Evolutionary conservation across 2,888 invertebrate species (phyloP).

Genomic region (Falcaria lacertinaria): DNA sequence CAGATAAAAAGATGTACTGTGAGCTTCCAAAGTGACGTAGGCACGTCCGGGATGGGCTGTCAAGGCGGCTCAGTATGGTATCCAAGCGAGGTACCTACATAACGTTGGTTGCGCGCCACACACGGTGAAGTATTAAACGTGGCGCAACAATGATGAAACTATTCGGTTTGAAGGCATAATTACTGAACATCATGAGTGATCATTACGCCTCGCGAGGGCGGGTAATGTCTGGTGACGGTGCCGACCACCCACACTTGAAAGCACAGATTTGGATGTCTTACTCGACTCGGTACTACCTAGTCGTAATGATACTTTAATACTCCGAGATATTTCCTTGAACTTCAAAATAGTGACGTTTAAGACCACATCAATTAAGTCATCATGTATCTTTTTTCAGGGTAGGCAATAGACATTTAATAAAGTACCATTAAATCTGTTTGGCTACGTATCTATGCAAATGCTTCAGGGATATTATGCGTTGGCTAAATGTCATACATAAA

Average conservation of each 20-base stretch:
- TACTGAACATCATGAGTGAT: constrained; percentile 58
- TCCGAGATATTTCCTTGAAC: too few relatives aligned
- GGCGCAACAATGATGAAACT: constrained; percentile 58
- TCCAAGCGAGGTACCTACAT: constrained; percentile 1
- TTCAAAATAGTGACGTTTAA: too few relatives aligned
- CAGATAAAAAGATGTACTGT: constrained; percentile 5
- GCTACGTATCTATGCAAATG: too few relatives aligned
- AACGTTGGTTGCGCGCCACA: constrained; percentile 44
- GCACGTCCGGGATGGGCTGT: constrained; percentile 9
- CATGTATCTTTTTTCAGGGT: too few relatives aligned
- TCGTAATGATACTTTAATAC: too few relatives aligned
- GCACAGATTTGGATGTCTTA: not conserved
- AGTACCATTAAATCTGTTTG: too few relatives aligned
- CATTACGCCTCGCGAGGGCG: constrained; percentile 39
- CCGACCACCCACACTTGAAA: constrained; percentile 47
- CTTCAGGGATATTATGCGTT: too few relatives aligned
- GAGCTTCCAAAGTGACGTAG: not conserved
- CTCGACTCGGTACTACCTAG: not conserved
- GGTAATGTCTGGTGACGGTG: constrained; percentile 33
- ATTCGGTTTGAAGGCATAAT: constrained; percentile 59
- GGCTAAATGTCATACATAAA: too few relatives aligned
- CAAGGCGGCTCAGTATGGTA: constrained; percentile 2
- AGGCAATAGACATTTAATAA: too few relatives aligned
- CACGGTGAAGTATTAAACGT: constrained; percentile 41
- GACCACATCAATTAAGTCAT: too few relatives aligned